Conservation (phyloP, 2,113 vertebrate species). For the Vanacampus margaritifer region DNA sequence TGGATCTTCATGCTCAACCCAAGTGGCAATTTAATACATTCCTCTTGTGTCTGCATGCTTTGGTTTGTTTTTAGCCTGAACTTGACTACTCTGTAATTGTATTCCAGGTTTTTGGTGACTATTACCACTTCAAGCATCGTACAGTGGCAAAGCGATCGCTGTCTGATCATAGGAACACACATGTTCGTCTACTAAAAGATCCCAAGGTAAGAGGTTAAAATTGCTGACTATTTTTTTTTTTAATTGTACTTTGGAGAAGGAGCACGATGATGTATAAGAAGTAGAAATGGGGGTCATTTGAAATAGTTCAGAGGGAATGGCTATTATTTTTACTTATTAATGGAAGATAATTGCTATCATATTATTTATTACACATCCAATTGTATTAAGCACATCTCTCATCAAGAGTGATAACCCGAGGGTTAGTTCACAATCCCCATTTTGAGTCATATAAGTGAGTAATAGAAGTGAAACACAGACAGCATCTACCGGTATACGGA, state of each 20-base stretch:
- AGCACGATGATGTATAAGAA: not conserved
- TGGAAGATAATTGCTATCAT: no score
- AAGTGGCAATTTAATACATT: not conserved
- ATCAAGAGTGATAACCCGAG: not conserved
- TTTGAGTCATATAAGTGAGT: not conserved
- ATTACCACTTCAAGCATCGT: conserved; percentile 88
- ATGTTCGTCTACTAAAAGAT: conserved; percentile 79
- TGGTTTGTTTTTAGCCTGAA: not conserved
- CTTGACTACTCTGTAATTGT: conserved; percentile 22
- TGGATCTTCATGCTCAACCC: not conserved
- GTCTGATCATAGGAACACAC: conserved; percentile 77
- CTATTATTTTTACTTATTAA: not conserved
- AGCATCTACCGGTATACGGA: not conserved
- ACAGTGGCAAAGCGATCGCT: conserved; percentile 86
- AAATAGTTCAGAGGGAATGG: not conserved
- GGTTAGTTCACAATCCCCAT: not conserved
- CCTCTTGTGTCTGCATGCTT: not conserved
- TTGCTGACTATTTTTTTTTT: not conserved
- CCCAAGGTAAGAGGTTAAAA: conserved; percentile 75
- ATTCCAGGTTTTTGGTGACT: conserved; percentile 86
- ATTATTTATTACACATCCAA: not conserved
- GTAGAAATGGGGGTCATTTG: not conserved
- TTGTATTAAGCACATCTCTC: not conserved
- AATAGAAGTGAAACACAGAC: not conserved
- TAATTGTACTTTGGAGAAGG: not conserved